Evolutionary conservation across 1,140 invertebrate genomes (phyloP).

Genomic region (Drosophila miranda): DNA sequence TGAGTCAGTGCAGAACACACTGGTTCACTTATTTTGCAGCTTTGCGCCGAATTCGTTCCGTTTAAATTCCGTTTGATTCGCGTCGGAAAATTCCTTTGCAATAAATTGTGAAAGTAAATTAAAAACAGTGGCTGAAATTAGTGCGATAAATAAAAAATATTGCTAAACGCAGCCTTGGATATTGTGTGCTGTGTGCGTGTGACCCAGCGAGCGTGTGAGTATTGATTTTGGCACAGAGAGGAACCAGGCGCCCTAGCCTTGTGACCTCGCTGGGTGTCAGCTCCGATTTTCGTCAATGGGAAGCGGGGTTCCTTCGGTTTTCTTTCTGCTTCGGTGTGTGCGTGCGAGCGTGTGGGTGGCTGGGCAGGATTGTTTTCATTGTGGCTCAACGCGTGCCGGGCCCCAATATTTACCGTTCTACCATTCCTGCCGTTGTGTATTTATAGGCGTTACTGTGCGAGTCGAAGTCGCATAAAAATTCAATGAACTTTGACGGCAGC

Average conservation of each 20-base stretch:
- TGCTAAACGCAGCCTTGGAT: conserved; percentile 6
- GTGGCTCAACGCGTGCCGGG: conserved; percentile 18
- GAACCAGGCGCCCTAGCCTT: background rate
- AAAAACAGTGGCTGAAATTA: background rate
- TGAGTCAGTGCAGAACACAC: no score
- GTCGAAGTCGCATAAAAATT: conserved; percentile 24
- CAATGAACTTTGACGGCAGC: conserved; percentile 44
- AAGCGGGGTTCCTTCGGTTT: conserved; percentile 28
- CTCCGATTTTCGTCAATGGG: conserved; percentile 69
- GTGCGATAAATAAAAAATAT: conserved; percentile 24
- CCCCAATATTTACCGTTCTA: conserved; percentile 31
- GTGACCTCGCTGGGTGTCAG: conserved; percentile 74
- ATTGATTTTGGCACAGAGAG: conserved; percentile 59
- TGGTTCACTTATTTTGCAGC: no score
- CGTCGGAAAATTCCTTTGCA: conserved; percentile 24
- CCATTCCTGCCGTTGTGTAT: conserved; percentile 35
- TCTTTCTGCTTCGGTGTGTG: conserved; percentile 14
- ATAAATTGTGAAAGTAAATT: conserved; percentile 12
- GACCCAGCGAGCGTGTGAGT: conserved; percentile 45
- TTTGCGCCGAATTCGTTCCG: no score
- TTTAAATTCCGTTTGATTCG: conserved; percentile 7
- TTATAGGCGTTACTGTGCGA: conserved; percentile 40
- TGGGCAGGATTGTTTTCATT: conserved; percentile 24
- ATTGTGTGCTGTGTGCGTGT: background rate
- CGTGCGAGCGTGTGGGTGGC: background rate